Percentiles rank a stretch among this genome's conserved stretches.
Conservation (phyloP, 2,113 vertebrate species). For the Oreochromis aureus region DNA sequence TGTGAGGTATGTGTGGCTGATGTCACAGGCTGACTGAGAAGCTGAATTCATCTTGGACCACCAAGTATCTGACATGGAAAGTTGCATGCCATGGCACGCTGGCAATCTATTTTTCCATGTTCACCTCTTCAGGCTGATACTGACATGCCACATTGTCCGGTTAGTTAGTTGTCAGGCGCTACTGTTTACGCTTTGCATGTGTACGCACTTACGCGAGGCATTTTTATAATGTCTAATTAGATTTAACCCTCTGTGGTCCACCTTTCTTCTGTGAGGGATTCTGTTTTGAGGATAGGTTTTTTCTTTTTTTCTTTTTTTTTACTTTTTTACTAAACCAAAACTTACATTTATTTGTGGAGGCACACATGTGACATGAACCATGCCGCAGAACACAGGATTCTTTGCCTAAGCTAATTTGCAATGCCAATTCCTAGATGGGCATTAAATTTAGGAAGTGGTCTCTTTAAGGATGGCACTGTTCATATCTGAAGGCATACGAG, state of each 20-base stretch:
- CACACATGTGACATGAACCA: not conserved
- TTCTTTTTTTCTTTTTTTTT: fast-evolving
- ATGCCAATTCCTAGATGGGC: not conserved
- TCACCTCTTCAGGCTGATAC: not conserved
- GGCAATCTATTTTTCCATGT: constrained; percentile 20
- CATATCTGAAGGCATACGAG: not conserved
- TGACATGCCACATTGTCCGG: not conserved
- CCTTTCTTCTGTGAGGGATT: not conserved
- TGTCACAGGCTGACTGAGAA: constrained; percentile 29
- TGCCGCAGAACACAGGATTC: not conserved
- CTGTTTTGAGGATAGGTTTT: not conserved
- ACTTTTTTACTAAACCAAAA: not conserved
- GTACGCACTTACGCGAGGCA: not conserved
- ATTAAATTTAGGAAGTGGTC: not conserved
- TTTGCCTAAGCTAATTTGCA: not conserved
- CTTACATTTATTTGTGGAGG: not conserved
- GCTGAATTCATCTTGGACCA: constrained; percentile 37
- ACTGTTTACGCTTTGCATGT: not conserved
- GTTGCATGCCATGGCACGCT: constrained; percentile 1
- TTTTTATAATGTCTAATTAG: not conserved
- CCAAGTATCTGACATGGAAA: constrained; percentile 25
- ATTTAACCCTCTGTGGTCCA: not conserved
- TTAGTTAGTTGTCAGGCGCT: not conserved
- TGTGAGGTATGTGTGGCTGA: constrained; percentile 29
- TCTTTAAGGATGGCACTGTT: not conserved